A percentile compares a stretch with the other conserved stretches of the same genome.
Conservation (phyloP, 2,888 invertebrate genomes). For the Capitulum mitella region DNA sequence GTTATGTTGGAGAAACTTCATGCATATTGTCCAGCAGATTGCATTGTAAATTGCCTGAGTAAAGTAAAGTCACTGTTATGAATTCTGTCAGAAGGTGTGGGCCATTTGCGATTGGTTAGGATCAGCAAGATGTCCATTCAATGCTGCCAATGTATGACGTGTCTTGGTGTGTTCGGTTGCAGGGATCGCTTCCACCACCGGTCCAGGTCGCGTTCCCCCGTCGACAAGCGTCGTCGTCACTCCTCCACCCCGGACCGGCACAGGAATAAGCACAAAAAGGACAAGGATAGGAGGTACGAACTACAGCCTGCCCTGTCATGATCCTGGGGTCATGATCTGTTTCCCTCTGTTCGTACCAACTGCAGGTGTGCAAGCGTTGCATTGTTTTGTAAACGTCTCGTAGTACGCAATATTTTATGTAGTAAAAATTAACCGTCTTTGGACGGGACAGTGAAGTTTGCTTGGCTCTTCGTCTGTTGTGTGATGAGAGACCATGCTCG, state of each 20-base stretch:
- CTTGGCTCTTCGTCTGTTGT: no score
- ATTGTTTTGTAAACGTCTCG: neutral
- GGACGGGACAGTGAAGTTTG: no score
- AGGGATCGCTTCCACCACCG: neutral
- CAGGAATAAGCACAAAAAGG: constrained; percentile 15
- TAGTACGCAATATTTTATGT: neutral
- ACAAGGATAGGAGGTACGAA: constrained; percentile 11
- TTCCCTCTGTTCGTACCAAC: neutral
- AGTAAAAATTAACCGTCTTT: no score
- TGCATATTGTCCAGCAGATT: no score
- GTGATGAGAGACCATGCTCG: neutral
- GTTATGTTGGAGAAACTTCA: no score
- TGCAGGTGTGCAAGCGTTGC: neutral
- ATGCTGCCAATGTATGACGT: no score
- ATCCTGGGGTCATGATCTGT: neutral
- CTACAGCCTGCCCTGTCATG: neutral
- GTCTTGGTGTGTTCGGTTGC: no score
- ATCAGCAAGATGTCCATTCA: no score
- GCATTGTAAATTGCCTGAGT: no score
- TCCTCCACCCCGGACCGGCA: constrained; percentile 12
- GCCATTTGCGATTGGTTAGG: no score
- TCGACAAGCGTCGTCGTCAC: neutral
- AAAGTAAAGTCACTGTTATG: no score
- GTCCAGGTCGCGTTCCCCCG: neutral
- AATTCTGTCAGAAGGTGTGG: no score